Conservation (phyloP, 2,797 vertebrate genomes). For the Euthynnus affinis region DNA sequence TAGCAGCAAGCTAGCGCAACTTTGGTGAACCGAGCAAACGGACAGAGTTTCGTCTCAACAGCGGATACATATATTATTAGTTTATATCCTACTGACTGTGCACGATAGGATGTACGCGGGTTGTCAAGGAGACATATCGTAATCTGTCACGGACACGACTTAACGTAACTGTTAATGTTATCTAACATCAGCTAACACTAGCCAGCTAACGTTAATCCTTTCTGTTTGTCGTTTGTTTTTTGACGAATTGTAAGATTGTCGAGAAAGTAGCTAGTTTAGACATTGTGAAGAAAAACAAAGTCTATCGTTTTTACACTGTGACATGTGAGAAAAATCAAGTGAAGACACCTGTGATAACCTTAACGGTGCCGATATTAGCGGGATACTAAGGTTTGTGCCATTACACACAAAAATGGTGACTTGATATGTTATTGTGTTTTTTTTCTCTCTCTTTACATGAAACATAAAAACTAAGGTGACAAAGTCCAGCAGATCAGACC, state of each 20-base stretch:
- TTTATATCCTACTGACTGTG: neutral
- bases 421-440: neutral
- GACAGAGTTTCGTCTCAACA: neutral
- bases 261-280: neutral
- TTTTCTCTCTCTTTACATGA: neutral
- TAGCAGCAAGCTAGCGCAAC: slow-evolving; percentile 34
- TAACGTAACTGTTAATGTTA: slow-evolving; percentile 32
- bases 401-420: neutral
- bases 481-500: neutral
- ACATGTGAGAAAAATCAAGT: slow-evolving; percentile 15
- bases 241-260: neutral
- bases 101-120: neutral
- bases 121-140: neutral
- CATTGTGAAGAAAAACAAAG: neutral
- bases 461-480: fast-evolving
- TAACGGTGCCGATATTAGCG: slow-evolving; percentile 12
- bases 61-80: neutral
- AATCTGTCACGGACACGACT: slow-evolving; percentile 24
- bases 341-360: slow-evolving; percentile 10
- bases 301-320: neutral
- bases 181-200: slow-evolving; percentile 56
- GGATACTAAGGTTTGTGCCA: slow-evolving; percentile 20
- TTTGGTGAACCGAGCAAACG: neutral
- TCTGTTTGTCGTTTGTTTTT: slow-evolving; percentile 28
- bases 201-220: slow-evolving; percentile 68